Percentiles rank a stretch among this genome's conserved stretches.
These are phyloP conservation scores for Anarsia innoxiella DNA, from an alignment of 2,888 invertebrate genomes.

Conservation along the genomic window DNA sequence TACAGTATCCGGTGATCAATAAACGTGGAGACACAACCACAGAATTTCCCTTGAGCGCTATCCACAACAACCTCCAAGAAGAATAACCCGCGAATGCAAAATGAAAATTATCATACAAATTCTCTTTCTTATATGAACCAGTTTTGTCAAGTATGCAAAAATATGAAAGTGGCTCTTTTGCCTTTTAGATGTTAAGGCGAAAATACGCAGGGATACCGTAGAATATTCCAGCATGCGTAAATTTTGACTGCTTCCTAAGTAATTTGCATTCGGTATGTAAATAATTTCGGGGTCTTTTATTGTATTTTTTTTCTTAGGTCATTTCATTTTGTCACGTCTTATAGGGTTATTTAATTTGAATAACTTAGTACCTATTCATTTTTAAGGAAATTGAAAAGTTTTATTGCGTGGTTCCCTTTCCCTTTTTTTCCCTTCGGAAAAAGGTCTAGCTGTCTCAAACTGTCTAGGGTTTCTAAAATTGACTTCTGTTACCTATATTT, in stretches of 20 bases:
- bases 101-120: conserved; percentile 75
- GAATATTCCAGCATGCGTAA: conserved; percentile 33
- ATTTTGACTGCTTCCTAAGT: conserved; percentile 36
- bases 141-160: conserved; percentile 67
- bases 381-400: no score
- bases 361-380: no score
- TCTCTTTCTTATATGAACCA: conserved; percentile 64
- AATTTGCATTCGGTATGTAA: conserved; percentile 53
- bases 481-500: not conserved
- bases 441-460: no score
- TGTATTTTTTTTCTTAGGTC: not conserved
- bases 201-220: conserved; percentile 33
- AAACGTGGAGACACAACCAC: conserved; percentile 49
- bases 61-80: conserved; percentile 64
- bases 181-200: conserved; percentile 48
- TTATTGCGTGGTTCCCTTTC: no score
- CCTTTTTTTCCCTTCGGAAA: no score
- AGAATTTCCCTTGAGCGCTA: conserved; percentile 69
- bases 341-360: no score
- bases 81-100: conserved; percentile 71
- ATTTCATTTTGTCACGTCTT: no score
- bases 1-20: conserved; percentile 34
- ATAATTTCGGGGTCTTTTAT: conserved; percentile 33
- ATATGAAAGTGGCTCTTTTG: conserved; percentile 59
- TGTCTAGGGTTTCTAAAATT: not conserved